Base-by-base conservation (phyloP, 2,888 invertebrate genomes). In the Dicycla oo region DNA sequence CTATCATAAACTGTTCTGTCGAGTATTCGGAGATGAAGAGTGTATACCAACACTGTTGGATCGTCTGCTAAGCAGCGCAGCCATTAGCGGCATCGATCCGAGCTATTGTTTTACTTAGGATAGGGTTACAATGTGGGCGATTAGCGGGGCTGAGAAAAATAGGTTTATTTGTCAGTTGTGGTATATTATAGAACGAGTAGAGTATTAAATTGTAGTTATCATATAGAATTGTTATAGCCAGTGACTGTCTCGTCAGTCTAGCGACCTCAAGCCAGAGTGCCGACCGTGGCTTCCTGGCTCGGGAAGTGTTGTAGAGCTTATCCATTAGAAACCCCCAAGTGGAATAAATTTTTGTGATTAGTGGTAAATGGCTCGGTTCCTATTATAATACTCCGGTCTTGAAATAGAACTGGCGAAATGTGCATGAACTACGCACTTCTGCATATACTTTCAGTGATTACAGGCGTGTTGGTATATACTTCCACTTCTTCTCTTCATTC, bases 21-120 rank as follows among this genome's bases (percentile, higher is more conserved):
- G 30, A 61, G 51, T 40, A 23, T 49, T 67, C 43, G 45, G 23
- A n/a, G 51, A 8, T 26, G 49, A 47, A 40, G 60, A 61, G 49
- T 61, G 61, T 45, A 58, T 43, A 62, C 20, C 73, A 67, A 67
- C 74, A 51, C n/a, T 18, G 34, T 15, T 8, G 53, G 60, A 57
- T 15, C 54, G 67, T 58, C 68, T 72, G 78, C 65, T 74, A 51
- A 70, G 76, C 82, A 54, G 30, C 73, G 64, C 72, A 64, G 74
- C 81, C 78, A 85, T 85, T 84, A 84, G 68, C 30, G 49, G 43
- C 69, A 75, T 81, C 67, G 78, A 85, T 83, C 81, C 51, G 2
- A 67, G 78, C 74, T 76, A 71, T 85, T 85, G 83, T 83, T 71
- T 76, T 64, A 63, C 51, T 74, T 54, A n/a, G 57, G 57, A 49